These are phyloP conservation scores for Drosophila mercatorum DNA, from an alignment of 2,888 invertebrate species.

Conservation along the genomic window DNA sequence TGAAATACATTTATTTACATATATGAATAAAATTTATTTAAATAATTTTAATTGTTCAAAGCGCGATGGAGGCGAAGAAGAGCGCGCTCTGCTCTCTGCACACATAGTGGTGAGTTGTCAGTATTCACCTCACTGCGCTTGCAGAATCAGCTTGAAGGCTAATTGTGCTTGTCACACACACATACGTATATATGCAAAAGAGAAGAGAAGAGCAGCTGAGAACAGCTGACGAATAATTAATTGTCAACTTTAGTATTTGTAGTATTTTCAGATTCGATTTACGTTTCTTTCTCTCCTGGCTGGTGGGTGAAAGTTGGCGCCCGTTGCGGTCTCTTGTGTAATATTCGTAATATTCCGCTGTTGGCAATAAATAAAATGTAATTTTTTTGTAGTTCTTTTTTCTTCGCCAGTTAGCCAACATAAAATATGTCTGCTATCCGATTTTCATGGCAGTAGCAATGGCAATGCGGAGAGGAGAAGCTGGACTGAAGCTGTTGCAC, in stretches of 20 bases:
- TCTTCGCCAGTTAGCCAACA: slow-evolving; percentile 53
- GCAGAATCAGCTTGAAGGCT: too few relatives aligned
- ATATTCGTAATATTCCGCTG: slow-evolving; percentile 69
- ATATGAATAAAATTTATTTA: not conserved
- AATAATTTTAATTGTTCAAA: not conserved
- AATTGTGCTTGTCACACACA: not conserved
- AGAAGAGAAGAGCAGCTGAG: not conserved
- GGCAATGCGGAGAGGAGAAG: slow-evolving; percentile 30
- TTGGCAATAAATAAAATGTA: slow-evolving; percentile 83
- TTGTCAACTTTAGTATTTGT: slow-evolving; percentile 27
- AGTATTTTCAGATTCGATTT: slow-evolving; percentile 15
- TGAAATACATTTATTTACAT: not conserved
- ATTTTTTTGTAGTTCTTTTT: slow-evolving; percentile 29
- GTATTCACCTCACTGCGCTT: not conserved
- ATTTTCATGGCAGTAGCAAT: slow-evolving; percentile 82
- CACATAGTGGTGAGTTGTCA: not conserved
- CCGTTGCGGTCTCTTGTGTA: slow-evolving; percentile 32
- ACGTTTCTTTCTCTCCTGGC: slow-evolving; percentile 3
- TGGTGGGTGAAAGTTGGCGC: slow-evolving; percentile 38
- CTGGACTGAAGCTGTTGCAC: slow-evolving; percentile 14
- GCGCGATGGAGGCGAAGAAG: not conserved
- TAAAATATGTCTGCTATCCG: slow-evolving; percentile 83
- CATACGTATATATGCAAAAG: not conserved
- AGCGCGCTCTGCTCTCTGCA: not conserved
- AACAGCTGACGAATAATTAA: slow-evolving; percentile 39